Percentiles rank a stretch among this genome's conserved stretches.
Evolutionary conservation across 2,888 invertebrate genomes (phyloP).

Genomic region (Limnephilus auricula): DNA sequence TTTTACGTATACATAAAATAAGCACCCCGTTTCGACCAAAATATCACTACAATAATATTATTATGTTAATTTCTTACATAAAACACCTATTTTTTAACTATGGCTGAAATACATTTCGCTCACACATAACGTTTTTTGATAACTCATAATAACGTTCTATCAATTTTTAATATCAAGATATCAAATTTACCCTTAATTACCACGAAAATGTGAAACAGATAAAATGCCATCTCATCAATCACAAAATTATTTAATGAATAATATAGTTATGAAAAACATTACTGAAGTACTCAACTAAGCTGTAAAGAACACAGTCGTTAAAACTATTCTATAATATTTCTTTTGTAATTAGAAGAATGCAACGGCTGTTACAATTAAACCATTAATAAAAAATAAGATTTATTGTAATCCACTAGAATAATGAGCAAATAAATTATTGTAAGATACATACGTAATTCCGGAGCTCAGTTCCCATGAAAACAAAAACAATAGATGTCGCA

Average conservation of each 20-base stretch:
- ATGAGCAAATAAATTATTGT: neutral
- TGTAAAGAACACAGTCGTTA: neutral
- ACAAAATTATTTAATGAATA: neutral
- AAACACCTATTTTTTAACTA: too few species aligned
- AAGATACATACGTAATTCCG: neutral
- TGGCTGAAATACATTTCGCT: too few species aligned
- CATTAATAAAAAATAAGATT: neutral
- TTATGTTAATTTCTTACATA: too few species aligned
- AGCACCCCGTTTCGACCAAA: too few species aligned
- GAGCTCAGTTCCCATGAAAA: conserved; percentile 12
- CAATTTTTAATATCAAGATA: too few species aligned
- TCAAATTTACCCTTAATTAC: too few species aligned
- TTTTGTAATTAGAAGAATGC: neutral
- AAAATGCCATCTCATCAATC: too few species aligned
- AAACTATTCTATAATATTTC: neutral
- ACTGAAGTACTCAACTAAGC: neutral
- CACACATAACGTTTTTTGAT: too few species aligned
- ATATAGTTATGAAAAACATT: neutral
- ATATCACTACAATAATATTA: too few species aligned
- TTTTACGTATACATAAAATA: too few species aligned
- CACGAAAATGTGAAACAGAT: too few species aligned
- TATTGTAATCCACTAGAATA: neutral
- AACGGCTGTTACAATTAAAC: neutral
- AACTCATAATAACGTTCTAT: too few species aligned
- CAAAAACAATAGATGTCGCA: conserved; percentile 47